Conservation (phyloP, 2,797 vertebrate genomes). For the Melanotaenia pygmaea region DNA sequence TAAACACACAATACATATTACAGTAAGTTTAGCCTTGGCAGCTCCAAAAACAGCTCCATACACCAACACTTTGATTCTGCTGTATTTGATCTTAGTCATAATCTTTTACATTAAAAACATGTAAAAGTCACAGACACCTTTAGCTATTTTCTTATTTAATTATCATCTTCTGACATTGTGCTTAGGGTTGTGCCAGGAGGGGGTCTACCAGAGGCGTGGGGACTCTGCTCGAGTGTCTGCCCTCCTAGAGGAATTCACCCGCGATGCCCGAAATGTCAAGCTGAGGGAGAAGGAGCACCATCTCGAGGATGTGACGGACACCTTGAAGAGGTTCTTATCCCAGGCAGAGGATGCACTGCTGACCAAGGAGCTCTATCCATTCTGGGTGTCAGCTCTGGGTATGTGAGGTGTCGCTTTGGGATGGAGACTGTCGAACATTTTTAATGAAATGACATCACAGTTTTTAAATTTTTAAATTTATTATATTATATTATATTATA, state of each 20-base stretch:
- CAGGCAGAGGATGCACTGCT: conserved; percentile 92
- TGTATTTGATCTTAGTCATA: neutral
- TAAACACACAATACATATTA: neutral
- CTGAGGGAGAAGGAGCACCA: conserved; percentile 89
- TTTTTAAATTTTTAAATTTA: too few relatives aligned
- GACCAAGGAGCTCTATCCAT: conserved; percentile 95
- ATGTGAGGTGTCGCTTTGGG: conserved; percentile 9
- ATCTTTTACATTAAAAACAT: neutral
- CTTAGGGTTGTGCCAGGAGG: conserved; percentile 90
- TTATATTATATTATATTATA: too few relatives aligned
- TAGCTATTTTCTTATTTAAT: neutral
- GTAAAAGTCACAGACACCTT: neutral
- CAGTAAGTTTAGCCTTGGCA: neutral
- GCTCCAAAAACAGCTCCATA: conserved; percentile 15
- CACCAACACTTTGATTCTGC: conserved; percentile 38
- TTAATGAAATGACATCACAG: too few relatives aligned
- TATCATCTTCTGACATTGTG: neutral
- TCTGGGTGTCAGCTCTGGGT: conserved; percentile 96
- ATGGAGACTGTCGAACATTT: neutral
- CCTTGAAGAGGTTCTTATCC: conserved; percentile 90
- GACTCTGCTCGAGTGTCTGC: conserved; percentile 80
- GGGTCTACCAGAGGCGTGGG: conserved; percentile 89
- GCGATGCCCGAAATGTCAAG: conserved; percentile 92
- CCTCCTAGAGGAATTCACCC: conserved; percentile 90
- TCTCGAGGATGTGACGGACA: conserved; percentile 91